These are phyloP conservation scores for Notothenia rossii DNA, from an alignment of 2,113 vertebrate genomes.

Conservation along the genomic window DNA sequence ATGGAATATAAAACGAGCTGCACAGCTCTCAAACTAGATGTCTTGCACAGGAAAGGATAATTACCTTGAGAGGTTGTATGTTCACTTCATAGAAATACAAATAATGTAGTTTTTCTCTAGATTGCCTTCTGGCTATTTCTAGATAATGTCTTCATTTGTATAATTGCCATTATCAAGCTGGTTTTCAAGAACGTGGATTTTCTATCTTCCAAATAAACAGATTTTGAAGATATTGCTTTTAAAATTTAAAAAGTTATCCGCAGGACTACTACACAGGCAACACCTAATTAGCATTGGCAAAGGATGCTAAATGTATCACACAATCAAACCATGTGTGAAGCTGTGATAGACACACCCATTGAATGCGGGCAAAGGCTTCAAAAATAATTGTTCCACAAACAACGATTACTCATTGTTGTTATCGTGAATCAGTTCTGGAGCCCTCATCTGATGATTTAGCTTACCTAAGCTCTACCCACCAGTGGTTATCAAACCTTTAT, in stretches of 20 bases:
- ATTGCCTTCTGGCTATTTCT: neutral
- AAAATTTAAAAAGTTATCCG: neutral
- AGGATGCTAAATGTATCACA: neutral
- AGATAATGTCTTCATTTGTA: neutral
- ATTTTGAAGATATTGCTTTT: neutral
- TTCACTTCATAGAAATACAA: neutral
- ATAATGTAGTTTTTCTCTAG: neutral
- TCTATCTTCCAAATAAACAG: neutral
- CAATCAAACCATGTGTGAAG: neutral
- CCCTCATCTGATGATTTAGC: no score
- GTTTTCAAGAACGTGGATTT: neutral
- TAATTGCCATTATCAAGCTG: neutral
- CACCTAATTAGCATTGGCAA: neutral
- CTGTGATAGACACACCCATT: neutral
- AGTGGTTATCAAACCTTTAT: no score
- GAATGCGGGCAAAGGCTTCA: neutral
- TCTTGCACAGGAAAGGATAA: conserved; percentile 6
- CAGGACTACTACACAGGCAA: neutral
- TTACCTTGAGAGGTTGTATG: neutral
- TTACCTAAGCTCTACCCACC: no score
- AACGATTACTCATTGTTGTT: neutral
- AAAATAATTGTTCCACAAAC: neutral
- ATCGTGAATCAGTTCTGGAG: neutral
- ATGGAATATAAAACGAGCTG: conserved; percentile 51
- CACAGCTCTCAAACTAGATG: conserved; percentile 20